Evolutionary conservation across 2,888 invertebrate species (phyloP), one percentile per base, ranked within the genome.

Genomic region (Apodemia mormo): DNA sequence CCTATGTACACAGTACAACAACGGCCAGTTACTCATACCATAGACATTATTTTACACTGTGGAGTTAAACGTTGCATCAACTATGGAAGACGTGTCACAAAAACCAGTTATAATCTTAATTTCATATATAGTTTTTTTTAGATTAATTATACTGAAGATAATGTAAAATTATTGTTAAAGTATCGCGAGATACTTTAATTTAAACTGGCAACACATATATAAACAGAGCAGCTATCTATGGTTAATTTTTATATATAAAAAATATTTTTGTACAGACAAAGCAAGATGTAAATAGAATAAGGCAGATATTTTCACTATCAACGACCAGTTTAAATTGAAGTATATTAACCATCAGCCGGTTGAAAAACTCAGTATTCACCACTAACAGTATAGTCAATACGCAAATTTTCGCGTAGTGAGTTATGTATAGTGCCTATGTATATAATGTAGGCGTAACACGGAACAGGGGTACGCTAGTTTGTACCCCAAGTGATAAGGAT

Each of bases 1-100:
- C 58, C 33, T 58, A 33, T 58, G 71, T 73, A 74, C 49, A 49
- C 49, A 49, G 49, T 49, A 49, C 72, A 69, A 69, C 72, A 72
- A 74, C 73, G 75, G 75, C 75, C 76, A 76, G 76, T 76, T 75
- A 74, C 72, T 70, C 67, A 72, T 75, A 76, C 76, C 74, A 76
- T 68, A 68, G 68, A 67, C 49, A 66, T 43, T 66, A 49, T 67
- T 56, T 64, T 45, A 68, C 68, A 22, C 29, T 49, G 49, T 49
- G 49, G 49, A 49, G 49, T 49, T 64, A 37, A 33, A 61, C 58
- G 30, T 58, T 30, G 58, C 12, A 58, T 58, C 58, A 58, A 4
- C 30, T 9, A 40, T 40, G 56, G 9, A 58, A 58, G 58, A 58
- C 56, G 30, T 58, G 58, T 58, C 58, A 58, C 58, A 58, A 58